phyloP scores from a whole-genome alignment of 1,140 invertebrate species.

The Aphaenogaster rudis region DNA sequence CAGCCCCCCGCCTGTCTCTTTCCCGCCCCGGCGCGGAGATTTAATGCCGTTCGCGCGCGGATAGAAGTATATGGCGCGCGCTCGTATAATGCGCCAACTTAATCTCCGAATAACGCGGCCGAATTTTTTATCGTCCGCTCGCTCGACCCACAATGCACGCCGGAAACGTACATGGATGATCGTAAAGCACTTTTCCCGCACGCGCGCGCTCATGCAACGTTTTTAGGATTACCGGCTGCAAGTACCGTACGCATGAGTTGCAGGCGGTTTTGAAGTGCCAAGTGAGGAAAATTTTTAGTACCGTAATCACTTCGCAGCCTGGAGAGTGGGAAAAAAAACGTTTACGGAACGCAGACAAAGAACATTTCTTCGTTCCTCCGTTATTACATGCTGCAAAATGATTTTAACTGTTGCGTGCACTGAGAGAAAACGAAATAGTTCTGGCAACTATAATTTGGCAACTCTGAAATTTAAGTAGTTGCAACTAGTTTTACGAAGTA shows the following conservation, averaged over 20 bases:
- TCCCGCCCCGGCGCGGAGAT: conserved; percentile 39
- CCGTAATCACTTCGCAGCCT: not conserved
- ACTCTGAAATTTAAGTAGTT: too few relatives aligned
- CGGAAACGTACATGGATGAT: conserved; percentile 52
- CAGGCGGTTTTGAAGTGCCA: not conserved
- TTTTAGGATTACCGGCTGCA: conserved; percentile 31
- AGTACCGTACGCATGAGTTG: conserved; percentile 12
- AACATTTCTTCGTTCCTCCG: not conserved
- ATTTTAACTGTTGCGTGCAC: not conserved
- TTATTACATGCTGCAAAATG: not conserved
- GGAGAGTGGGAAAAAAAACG: not conserved
- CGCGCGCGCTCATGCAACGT: not conserved
- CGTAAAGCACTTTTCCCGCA: conserved; percentile 33
- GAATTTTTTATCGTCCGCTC: conserved; percentile 61
- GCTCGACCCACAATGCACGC: not conserved
- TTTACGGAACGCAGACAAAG: not conserved
- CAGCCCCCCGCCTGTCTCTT: not conserved
- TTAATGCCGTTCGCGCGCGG: conserved; percentile 49
- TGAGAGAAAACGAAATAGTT: too few relatives aligned
- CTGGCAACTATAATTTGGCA: too few relatives aligned
- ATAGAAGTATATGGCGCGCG: conserved; percentile 52
- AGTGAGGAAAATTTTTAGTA: conserved; percentile 19
- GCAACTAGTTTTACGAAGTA: too few relatives aligned
- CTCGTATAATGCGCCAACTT: conserved; percentile 66
- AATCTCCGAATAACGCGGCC: conserved; percentile 67